These are phyloP conservation scores for Solenodon paradoxus DNA, from an alignment of 2,113 vertebrate genomes.

Conservation along the genomic window DNA sequence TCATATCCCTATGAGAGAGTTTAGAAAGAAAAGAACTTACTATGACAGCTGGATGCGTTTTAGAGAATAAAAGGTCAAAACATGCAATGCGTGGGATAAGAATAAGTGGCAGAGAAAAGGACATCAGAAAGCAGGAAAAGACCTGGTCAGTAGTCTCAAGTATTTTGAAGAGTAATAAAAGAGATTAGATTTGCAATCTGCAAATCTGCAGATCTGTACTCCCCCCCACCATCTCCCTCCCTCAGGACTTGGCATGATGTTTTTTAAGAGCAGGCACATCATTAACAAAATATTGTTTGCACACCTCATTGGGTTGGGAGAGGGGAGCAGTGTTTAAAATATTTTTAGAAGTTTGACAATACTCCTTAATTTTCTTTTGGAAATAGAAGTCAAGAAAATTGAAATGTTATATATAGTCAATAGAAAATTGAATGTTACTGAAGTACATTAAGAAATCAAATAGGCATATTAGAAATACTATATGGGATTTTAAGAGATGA, in stretches of 20 bases:
- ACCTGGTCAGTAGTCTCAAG: neutral
- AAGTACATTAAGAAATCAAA: neutral
- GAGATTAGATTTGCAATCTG: neutral
- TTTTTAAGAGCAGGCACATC: neutral
- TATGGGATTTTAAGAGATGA: neutral
- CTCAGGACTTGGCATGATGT: neutral
- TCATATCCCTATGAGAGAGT: neutral
- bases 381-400: neutral
- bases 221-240: too few relatives aligned
- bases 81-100: neutral
- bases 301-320: neutral
- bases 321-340: neutral
- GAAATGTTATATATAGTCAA: neutral
- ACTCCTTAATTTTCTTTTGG: neutral
- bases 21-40: neutral
- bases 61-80: neutral
- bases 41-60: neutral
- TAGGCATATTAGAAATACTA: neutral
- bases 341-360: neutral
- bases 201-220: too few relatives aligned
- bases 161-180: conserved; percentile 3
- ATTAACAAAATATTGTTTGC: neutral
- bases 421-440: neutral
- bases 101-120: fast-evolving
- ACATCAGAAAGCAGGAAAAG: neutral